Percentiles rank a stretch among this genome's conserved stretches.
These are phyloP conservation scores for Drymodes brunneopygia DNA, from an alignment of 2,113 vertebrate genomes.

Conservation along the genomic window DNA sequence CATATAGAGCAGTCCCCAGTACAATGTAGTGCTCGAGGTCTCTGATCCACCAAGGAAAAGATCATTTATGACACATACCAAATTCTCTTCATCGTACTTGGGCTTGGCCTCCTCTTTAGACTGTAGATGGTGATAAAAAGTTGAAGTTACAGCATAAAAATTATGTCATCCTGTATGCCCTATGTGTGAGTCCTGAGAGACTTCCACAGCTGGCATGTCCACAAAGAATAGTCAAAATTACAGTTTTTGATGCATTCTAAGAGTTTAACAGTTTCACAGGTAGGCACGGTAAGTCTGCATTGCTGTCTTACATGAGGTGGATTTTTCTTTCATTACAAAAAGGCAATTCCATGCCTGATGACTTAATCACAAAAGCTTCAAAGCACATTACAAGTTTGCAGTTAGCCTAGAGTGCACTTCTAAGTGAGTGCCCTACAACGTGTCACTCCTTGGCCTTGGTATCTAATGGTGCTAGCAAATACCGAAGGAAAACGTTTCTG, in stretches of 20 bases:
- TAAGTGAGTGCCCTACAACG: neutral
- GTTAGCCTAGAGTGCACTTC: neutral
- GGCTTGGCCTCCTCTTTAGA: neutral
- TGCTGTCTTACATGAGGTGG: neutral
- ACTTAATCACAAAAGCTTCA: neutral
- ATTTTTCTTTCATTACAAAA: neutral
- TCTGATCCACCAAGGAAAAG: conserved; percentile 75
- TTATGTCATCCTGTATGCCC: neutral
- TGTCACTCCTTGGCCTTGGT: neutral
- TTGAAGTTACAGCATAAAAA: neutral
- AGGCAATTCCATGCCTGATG: neutral
- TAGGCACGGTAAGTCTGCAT: neutral
- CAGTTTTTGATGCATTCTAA: neutral
- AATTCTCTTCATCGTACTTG: conserved; percentile 68
- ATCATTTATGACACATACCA: conserved; percentile 61
- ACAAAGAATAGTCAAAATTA: neutral
- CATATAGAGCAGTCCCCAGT: conserved; percentile 72
- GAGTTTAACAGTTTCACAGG: neutral
- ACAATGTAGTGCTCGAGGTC: conserved; percentile 68
- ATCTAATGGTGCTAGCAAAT: neutral
- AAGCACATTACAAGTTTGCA: neutral
- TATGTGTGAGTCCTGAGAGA: neutral
- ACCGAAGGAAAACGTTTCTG: neutral
- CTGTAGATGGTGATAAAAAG: conserved; percentile 28
- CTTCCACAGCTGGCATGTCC: neutral